Conservation (phyloP, 2,113 vertebrate genomes). For the Chinchilla lanigera region DNA sequence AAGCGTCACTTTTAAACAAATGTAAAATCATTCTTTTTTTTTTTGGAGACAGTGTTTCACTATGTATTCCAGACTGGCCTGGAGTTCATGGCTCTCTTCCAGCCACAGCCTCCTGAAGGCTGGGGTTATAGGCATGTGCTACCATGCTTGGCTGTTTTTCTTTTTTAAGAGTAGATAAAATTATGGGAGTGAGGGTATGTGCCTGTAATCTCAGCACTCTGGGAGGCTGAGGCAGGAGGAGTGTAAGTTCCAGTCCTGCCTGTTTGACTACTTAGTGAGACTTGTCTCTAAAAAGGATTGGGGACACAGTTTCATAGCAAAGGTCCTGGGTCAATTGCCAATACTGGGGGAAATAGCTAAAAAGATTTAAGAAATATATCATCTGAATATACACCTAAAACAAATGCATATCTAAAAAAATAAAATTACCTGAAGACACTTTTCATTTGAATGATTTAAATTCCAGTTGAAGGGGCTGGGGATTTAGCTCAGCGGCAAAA, state of each 20-base stretch:
- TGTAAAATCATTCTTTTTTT: neutral
- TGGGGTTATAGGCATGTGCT: neutral
- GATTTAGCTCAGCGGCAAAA: no score
- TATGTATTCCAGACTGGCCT: neutral
- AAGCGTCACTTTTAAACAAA: slow-evolving; percentile 40
- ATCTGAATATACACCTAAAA: slow-evolving; percentile 17
- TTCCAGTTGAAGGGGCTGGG: no score
- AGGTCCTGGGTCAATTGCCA: neutral
- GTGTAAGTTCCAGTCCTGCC: neutral
- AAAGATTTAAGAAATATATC: neutral
- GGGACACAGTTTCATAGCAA: neutral
- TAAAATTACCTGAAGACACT: neutral
- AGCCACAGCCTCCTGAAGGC: neutral
- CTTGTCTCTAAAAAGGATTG: neutral
- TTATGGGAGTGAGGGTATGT: no score
- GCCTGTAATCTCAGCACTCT: neutral
- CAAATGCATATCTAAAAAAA: neutral
- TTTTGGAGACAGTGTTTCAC: neutral
- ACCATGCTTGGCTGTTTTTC: neutral
- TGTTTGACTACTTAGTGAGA: neutral
- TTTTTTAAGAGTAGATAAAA: neutral
- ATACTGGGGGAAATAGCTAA: neutral
- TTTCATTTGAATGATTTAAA: slow-evolving; percentile 6
- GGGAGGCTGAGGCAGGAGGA: neutral
- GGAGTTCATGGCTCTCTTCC: neutral